A percentile compares a stretch with the other conserved stretches of the same genome.
Evolutionary conservation across 2,888 invertebrate genomes (phyloP).

Genomic region (Morinoia aosen): DNA sequence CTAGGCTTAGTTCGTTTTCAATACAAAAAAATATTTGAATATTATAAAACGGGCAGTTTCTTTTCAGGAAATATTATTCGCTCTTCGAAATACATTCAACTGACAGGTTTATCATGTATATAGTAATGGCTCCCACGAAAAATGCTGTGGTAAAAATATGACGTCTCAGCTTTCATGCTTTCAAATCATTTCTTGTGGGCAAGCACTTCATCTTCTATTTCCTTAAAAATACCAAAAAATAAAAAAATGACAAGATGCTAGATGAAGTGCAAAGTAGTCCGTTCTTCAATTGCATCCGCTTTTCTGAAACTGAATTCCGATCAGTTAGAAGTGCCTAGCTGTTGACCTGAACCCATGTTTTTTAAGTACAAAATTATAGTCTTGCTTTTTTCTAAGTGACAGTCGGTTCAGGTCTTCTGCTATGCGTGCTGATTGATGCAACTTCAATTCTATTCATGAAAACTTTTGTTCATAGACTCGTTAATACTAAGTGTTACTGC

Average conservation of each 20-base stretch:
- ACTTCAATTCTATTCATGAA: not conserved
- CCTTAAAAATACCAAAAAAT: not conserved
- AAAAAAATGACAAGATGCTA: not conserved
- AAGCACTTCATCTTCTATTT: not conserved
- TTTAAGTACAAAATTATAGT: conserved; percentile 16
- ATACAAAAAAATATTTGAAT: not conserved
- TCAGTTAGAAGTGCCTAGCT: not conserved
- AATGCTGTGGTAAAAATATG: not conserved
- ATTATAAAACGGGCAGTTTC: not conserved
- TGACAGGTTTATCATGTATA: not conserved
- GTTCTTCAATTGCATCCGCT: not conserved
- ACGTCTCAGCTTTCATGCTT: not conserved
- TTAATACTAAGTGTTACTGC: not conserved
- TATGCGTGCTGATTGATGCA: not conserved
- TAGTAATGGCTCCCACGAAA: not conserved
- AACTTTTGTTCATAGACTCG: not conserved
- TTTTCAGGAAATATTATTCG: not conserved
- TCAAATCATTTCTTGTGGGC: not conserved
- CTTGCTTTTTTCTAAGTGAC: not conserved
- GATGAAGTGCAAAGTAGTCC: not conserved
- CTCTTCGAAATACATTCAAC: not conserved
- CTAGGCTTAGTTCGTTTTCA: not conserved
- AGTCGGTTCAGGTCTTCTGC: conserved; percentile 29
- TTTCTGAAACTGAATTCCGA: not conserved
- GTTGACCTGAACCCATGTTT: conserved; percentile 31